phyloP scores from a whole-genome alignment of 2,113 vertebrate species.

The Muntiacus reevesi region DNA sequence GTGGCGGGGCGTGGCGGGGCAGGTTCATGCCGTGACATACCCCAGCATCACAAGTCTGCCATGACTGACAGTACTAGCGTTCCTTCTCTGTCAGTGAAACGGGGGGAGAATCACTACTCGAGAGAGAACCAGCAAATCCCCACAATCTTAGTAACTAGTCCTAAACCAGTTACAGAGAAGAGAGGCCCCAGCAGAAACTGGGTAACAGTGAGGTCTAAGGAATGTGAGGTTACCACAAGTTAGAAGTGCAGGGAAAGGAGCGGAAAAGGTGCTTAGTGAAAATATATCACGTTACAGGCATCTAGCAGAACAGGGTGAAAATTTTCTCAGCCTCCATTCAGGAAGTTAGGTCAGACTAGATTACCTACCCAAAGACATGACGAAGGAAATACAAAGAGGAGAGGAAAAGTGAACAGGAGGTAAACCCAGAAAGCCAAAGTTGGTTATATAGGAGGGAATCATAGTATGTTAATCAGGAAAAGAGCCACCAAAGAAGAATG shows the following conservation, averaged over 20 bases:
- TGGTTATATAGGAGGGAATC: background rate
- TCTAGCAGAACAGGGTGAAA: background rate
- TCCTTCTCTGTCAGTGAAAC: background rate
- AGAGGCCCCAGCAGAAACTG: background rate
- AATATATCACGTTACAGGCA: background rate
- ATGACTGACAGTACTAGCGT: background rate
- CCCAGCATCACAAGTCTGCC: background rate
- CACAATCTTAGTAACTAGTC: too few relatives aligned
- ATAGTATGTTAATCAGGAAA: background rate
- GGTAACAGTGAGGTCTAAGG: background rate
- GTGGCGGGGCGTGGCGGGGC: background rate
- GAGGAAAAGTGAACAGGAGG: too few relatives aligned
- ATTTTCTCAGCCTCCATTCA: background rate
- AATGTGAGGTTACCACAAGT: background rate
- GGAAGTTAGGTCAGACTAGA: background rate
- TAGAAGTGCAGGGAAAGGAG: background rate
- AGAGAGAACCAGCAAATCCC: background rate
- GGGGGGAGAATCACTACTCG: background rate
- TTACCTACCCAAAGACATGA: background rate
- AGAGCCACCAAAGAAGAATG: background rate
- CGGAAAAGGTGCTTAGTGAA: background rate
- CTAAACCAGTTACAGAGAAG: background rate
- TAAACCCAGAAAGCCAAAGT: background rate
- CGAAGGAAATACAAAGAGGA: background rate
- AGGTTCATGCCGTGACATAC: background rate